phyloP scores from a whole-genome alignment of 1,140 invertebrate species.

The Drosophila nigromelanica region DNA sequence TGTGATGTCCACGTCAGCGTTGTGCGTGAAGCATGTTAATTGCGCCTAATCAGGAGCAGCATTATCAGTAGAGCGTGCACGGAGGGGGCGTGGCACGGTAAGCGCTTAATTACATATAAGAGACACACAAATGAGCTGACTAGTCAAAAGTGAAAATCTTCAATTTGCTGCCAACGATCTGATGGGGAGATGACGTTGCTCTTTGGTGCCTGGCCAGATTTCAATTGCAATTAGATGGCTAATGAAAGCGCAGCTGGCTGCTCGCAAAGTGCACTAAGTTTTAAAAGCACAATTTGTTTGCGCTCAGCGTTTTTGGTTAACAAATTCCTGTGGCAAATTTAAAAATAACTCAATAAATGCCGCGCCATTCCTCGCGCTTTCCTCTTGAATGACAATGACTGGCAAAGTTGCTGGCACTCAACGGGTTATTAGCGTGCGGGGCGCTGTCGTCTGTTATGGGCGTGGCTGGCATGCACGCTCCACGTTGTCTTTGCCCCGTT shows the following conservation, averaged over 20 bases:
- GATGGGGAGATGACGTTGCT: slow-evolving; percentile 16
- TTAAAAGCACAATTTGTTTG: slow-evolving; percentile 48
- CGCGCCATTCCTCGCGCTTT: not conserved
- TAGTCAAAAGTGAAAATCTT: slow-evolving; percentile 43
- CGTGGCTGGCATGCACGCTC: slow-evolving; percentile 17
- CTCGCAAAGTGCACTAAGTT: slow-evolving; percentile 6
- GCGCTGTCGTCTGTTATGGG: slow-evolving; percentile 23
- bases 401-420: slow-evolving; percentile 71
- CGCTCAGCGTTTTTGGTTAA: slow-evolving; percentile 58
- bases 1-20: slow-evolving; percentile 42
- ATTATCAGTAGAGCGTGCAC: slow-evolving; percentile 33
- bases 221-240: slow-evolving; percentile 34
- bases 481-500: slow-evolving; percentile 33
- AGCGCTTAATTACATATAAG: slow-evolving; percentile 67
- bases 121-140: slow-evolving; percentile 43
- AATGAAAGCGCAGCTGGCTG: slow-evolving; percentile 33
- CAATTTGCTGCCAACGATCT: slow-evolving; percentile 32
- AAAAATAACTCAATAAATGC: slow-evolving; percentile 73
- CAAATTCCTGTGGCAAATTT: slow-evolving; percentile 65
- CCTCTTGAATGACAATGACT: slow-evolving; percentile 58
- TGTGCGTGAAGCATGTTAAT: slow-evolving; percentile 76
- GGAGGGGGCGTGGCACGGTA: slow-evolving; percentile 49
- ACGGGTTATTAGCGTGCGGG: slow-evolving; percentile 68
- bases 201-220: slow-evolving; percentile 4
- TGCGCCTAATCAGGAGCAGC: slow-evolving; percentile 66